Evolutionary conservation across 2,888 invertebrate species (phyloP).

Genomic region (Melipona beecheii): DNA sequence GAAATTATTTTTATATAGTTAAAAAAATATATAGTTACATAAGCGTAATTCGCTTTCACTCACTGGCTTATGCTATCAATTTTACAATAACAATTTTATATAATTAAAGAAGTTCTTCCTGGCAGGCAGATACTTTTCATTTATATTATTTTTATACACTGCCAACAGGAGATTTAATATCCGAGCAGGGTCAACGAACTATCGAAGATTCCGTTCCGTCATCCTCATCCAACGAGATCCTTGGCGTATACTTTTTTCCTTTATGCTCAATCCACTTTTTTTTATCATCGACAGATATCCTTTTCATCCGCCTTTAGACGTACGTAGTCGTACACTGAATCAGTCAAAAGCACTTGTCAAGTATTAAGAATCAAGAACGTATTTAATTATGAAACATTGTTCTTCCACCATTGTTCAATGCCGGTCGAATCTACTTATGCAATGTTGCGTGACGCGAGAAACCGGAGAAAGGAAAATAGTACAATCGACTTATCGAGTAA

Average conservation of each 20-base stretch:
- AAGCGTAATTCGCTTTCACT: constrained; percentile 2
- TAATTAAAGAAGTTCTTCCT: neutral
- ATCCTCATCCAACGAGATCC: constrained; percentile 33
- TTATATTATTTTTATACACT: neutral
- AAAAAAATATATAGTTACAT: neutral
- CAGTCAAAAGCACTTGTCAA: neutral
- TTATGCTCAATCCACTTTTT: constrained; percentile 22
- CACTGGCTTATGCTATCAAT: neutral
- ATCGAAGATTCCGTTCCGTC: constrained; percentile 49
- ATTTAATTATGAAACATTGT: neutral
- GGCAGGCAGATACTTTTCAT: neutral
- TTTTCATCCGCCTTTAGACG: neutral
- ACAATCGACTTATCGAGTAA: neutral
- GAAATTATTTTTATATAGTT: neutral
- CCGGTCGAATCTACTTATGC: neutral
- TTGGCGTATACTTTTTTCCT: neutral
- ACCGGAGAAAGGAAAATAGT: neutral
- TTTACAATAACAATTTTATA: neutral
- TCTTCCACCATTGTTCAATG: neutral
- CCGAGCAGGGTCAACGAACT: constrained; percentile 32
- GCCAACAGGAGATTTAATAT: constrained; percentile 14
- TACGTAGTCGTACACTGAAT: constrained; percentile 1
- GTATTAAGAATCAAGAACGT: neutral
- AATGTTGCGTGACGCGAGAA: neutral
- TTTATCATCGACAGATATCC: constrained; percentile 13